phyloP scores from a whole-genome alignment of 2,113 vertebrate species.

The Lagopus leucura region DNA sequence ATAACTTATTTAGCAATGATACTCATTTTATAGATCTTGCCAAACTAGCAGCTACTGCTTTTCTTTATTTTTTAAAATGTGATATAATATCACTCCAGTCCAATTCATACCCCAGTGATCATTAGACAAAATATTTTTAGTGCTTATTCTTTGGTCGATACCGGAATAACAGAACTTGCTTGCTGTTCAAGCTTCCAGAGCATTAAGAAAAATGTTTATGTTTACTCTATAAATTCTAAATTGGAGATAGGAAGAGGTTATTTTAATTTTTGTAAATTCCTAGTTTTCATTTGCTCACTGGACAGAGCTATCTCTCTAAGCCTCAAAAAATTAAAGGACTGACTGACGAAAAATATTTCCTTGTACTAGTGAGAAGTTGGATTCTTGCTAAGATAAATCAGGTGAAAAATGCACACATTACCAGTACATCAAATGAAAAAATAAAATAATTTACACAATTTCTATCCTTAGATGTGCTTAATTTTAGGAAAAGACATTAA shows the following conservation, averaged over 20 bases:
- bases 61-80: neutral
- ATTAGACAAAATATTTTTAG: neutral
- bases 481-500: neutral
- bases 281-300: neutral
- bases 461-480: neutral
- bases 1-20: slow-evolving; percentile 30
- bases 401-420: neutral
- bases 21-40: neutral
- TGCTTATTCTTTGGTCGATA: neutral
- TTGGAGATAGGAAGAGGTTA: neutral
- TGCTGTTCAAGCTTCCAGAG: neutral
- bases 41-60: neutral
- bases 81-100: neutral
- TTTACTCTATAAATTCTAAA: neutral
- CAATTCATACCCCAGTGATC: neutral
- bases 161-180: neutral
- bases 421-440: neutral
- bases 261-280: neutral
- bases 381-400: neutral
- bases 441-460: neutral
- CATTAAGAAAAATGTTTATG: neutral
- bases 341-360: neutral
- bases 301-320: neutral
- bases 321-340: neutral
- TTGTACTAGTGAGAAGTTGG: neutral